These are phyloP conservation scores for Chymomyza procnemis DNA, from an alignment of 2,888 invertebrate species.

Conservation along the genomic window DNA sequence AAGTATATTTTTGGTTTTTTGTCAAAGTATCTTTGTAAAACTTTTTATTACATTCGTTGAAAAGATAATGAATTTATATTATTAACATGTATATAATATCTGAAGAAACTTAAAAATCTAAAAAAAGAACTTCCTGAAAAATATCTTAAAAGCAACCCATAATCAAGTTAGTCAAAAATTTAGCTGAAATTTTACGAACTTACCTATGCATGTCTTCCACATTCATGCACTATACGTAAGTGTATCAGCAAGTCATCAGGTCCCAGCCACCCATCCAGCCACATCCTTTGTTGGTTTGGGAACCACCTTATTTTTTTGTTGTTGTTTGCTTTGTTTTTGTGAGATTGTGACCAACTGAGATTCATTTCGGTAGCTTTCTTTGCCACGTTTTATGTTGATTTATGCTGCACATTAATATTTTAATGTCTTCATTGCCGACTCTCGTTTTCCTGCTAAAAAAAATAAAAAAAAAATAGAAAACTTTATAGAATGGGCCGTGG, in stretches of 20 bases:
- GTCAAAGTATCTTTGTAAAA: too few relatives aligned
- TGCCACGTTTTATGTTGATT: constrained; percentile 47
- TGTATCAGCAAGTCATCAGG: background rate
- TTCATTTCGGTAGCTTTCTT: background rate
- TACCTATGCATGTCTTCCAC: background rate
- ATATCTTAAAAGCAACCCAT: too few relatives aligned
- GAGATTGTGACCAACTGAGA: background rate
- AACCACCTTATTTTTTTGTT: background rate
- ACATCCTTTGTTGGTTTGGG: background rate
- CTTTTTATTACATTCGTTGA: too few relatives aligned
- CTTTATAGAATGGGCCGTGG: constrained; percentile 13
- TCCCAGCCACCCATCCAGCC: background rate
- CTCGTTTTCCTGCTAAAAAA: constrained; percentile 37
- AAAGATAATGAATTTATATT: too few relatives aligned
- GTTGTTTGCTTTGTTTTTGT: background rate
- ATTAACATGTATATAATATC: too few relatives aligned
- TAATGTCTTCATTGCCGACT: constrained; percentile 64
- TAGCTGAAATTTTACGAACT: too few relatives aligned
- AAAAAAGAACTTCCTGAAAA: too few relatives aligned
- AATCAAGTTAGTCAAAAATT: too few relatives aligned
- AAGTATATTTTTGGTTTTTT: too few relatives aligned
- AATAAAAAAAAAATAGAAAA: constrained; percentile 30
- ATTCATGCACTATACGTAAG: background rate
- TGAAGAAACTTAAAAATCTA: too few relatives aligned
- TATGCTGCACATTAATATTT: constrained; percentile 71